phyloP scores from a whole-genome alignment of 2,797 vertebrate genomes.

The Taenioides sp. region DNA sequence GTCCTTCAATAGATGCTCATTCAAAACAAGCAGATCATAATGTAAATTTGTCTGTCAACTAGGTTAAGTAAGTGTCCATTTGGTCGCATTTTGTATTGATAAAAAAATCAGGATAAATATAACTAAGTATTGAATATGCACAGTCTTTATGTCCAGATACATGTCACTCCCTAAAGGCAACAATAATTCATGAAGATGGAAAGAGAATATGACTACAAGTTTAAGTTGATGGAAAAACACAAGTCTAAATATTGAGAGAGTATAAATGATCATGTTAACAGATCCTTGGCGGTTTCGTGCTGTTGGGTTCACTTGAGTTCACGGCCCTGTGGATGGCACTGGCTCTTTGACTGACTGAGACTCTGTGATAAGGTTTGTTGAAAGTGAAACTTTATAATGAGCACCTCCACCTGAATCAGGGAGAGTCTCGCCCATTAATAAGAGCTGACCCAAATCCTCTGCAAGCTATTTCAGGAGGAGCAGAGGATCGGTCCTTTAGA shows the following conservation, averaged over 20 bases:
- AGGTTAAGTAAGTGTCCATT: too few species aligned
- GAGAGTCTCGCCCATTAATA: constrained; percentile 52
- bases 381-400: constrained; percentile 64
- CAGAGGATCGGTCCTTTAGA: constrained; percentile 20
- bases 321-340: constrained; percentile 12
- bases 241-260: neutral
- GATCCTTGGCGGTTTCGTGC: neutral
- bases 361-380: constrained; percentile 44
- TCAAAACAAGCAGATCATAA: too few species aligned
- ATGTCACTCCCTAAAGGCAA: too few species aligned
- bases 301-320: constrained; percentile 13
- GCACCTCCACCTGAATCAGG: constrained; percentile 55
- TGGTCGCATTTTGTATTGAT: too few species aligned
- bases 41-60: too few species aligned
- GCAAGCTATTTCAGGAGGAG: constrained; percentile 41
- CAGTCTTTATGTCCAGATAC: too few species aligned
- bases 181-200: too few species aligned
- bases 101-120: too few species aligned
- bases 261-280: constrained; percentile 1
- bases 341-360: constrained; percentile 32
- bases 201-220: neutral
- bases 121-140: too few species aligned
- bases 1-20: too few species aligned
- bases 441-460: constrained; percentile 59
- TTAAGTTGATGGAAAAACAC: neutral